These are phyloP conservation scores for Sparidentex hasta DNA, from an alignment of 2,797 vertebrate species.

Conservation along the genomic window DNA sequence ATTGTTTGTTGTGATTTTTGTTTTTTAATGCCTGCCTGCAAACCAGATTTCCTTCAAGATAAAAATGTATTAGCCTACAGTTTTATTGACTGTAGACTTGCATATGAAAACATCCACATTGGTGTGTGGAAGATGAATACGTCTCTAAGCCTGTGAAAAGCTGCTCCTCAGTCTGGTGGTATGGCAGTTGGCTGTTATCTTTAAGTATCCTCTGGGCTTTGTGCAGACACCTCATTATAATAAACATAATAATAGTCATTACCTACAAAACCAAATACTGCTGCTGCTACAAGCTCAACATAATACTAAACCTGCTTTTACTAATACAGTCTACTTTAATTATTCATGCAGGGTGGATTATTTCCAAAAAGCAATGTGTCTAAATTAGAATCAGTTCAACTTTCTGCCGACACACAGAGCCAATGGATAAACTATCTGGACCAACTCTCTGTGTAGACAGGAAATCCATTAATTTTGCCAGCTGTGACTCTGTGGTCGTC, in stretches of 20 bases:
- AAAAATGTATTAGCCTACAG: not conserved
- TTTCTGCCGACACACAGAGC: not conserved
- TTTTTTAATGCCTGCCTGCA: not conserved
- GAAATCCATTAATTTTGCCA: not conserved
- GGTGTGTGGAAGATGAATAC: too few species aligned
- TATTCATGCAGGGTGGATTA: not conserved
- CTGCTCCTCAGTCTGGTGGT: too few species aligned
- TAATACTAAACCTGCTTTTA: not conserved
- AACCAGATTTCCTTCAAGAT: not conserved
- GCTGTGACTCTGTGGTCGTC: not conserved
- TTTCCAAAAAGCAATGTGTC: not conserved
- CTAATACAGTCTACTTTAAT: not conserved
- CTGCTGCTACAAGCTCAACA: not conserved
- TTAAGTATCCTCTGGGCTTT: too few species aligned
- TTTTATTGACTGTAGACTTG: not conserved
- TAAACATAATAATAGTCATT: too few species aligned
- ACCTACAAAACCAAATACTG: not conserved
- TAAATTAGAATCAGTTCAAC: not conserved
- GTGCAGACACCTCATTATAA: too few species aligned
- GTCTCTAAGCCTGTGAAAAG: too few species aligned
- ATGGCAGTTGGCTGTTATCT: too few species aligned
- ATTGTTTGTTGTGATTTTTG: not conserved
- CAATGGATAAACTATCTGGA: too few species aligned
- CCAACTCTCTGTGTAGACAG: not conserved
- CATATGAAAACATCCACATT: too few species aligned